Evolutionary conservation across 2,797 vertebrate species (phyloP), one percentile per base, ranked within the genome.

Genomic region (Nothura maculosa): DNA sequence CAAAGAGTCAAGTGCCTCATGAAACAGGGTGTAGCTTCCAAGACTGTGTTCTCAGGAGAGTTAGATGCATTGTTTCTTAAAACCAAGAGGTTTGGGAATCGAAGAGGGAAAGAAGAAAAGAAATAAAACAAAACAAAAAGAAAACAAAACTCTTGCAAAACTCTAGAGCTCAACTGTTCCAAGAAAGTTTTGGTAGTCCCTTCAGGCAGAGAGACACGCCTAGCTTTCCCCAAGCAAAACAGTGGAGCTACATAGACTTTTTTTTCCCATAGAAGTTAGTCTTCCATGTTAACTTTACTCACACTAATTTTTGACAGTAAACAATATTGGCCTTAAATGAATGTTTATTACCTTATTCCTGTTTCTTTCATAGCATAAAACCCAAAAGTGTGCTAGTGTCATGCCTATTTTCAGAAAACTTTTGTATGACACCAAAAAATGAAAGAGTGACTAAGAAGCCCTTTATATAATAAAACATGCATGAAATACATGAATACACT

Each of bases 1-100:
- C 95, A 93, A 92, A 72, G 74, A 86, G 43, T 19, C 76, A 82
- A 79, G n/a, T 50, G 57, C 36, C 13, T 87, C 28, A 74, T 84
- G 48, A 87, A 78, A 84, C 1, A 89, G 48, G 90, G 85, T 86
- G 89, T n/a, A 90, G 82, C 60, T 83, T 81, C 54, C 63, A 70
- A 32, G 85, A 58, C 57, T 10, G n/a, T 5, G 1, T 50, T 92
- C 63, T 36, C 77, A 93, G 47, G 19, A 89, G 81, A 79, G 74
- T 14, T 0, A 76, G 55, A 45, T 47, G 30, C 25, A 50, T 16
- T 66, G 47, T 57, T 63, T 58, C 61, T 88, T 87, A 64, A 84
- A 90, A 79, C 16, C 58, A 34, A 72, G 64, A 57, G 52, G 22
- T 19, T 6, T 77, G 9, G 40, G 54, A 87, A 43, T 30, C 3